These are phyloP conservation scores for Neostethus bicornis DNA, from an alignment of 2,797 vertebrate species.

Conservation along the genomic window DNA sequence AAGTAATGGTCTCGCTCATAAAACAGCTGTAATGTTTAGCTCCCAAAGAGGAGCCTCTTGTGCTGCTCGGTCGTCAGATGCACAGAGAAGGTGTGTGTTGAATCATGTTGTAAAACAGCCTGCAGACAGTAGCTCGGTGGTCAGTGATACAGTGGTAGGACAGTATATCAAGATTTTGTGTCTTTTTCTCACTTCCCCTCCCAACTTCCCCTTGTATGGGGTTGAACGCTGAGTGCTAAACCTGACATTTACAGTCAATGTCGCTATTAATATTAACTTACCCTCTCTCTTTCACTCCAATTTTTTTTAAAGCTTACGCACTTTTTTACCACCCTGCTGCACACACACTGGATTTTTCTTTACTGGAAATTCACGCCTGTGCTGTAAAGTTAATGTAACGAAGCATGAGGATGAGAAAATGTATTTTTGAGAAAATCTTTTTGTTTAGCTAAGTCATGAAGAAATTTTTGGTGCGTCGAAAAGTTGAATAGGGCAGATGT, in stretches of 20 bases:
- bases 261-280: conserved; percentile 80
- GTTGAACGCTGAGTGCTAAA: conserved; percentile 78
- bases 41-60: conserved; percentile 31
- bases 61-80: conserved; percentile 10
- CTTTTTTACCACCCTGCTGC: conserved; percentile 34
- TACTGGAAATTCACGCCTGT: neutral
- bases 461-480: neutral
- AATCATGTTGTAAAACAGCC: conserved; percentile 55
- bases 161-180: conserved; percentile 74
- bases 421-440: neutral
- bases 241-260: conserved; percentile 82
- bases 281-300: conserved; percentile 49
- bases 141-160: conserved; percentile 68
- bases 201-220: conserved; percentile 79
- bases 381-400: neutral
- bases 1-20: conserved; percentile 37
- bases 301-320: conserved; percentile 39
- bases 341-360: conserved; percentile 12
- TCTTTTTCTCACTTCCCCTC: conserved; percentile 84
- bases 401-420: neutral
- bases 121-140: conserved; percentile 52
- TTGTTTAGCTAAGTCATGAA: neutral
- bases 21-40: conserved; percentile 33
- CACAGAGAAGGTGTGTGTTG: conserved; percentile 43
- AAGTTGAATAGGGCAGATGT: conserved; percentile 9